Evolutionary conservation across 2,113 vertebrate species (phyloP), one percentile per base, ranked within the genome.

Genomic region (Pomatostomus ruficeps): DNA sequence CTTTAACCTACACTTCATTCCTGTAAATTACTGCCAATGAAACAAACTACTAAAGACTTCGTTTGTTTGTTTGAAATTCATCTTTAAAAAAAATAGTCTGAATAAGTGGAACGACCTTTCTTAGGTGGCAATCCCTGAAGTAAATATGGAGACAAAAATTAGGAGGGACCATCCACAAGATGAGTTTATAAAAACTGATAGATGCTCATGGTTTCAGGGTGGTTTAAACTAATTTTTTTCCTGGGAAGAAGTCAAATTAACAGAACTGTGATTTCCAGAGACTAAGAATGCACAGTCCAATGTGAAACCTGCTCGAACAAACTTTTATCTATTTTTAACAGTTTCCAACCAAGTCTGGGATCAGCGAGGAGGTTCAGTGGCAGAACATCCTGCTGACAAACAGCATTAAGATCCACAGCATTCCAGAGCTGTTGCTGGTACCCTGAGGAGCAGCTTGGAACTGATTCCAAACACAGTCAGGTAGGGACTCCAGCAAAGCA

Each of bases 341-440:
- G 35, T 63, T 72, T 84, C 51, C 52, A 65, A 12, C 33, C 74
- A 13, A 57, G 66, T 11, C 43, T 21, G 33, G 63, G 59, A 75
- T 26, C 1, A 4, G 48, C 0, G 0, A 63, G 48, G 57, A 61
- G 45, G 48, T 85, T 22, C 26, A 75, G 77, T 0, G 14, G 80
- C 63, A 86, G 72, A 92, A 79, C 48, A 61, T 51, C 12, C 35
- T 52, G 79, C 72, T 72, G 94, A 36, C 77, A 57, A 58, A 45
- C 40, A 66, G 42, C 49, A 23, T 22, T 17, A 58, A 21, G 24
- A 73, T 7, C 38, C 63, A 14, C 81, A 51, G 75, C 0, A 0
- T 52, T 29, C 26, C 79, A 38, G 76, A 66, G 77, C 73, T 43
- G 38, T 8, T 20, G 1, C 14, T 21, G 35, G 21, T 25, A 16